phyloP scores from a whole-genome alignment of 2,888 invertebrate species.

The Alentia gelatinosa region DNA sequence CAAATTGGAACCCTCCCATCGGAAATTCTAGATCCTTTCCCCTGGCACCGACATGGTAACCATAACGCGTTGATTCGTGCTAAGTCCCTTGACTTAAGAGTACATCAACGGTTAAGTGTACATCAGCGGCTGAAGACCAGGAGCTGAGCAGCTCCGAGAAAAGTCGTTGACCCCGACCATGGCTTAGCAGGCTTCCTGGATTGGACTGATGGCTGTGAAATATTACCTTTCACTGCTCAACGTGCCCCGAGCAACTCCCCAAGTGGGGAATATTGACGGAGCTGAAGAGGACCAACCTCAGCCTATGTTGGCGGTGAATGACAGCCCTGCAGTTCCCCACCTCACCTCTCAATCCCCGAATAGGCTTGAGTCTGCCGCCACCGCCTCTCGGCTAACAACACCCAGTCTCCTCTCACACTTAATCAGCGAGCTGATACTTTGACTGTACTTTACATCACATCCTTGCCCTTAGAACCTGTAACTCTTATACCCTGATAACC shows the following conservation, averaged over 20 bases:
- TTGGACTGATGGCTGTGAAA: constrained; percentile 43
- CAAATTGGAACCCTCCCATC: too few species aligned
- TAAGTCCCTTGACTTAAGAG: too few species aligned
- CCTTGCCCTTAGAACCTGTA: too few species aligned
- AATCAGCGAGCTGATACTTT: too few species aligned
- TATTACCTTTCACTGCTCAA: constrained; percentile 45
- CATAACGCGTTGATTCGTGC: too few species aligned
- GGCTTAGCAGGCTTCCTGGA: not conserved
- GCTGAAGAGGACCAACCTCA: constrained; percentile 23
- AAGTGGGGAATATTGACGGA: not conserved
- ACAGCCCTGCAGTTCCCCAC: not conserved
- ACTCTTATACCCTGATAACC: too few species aligned
- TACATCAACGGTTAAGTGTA: not conserved
- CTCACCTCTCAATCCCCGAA: not conserved
- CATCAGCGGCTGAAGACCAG: not conserved
- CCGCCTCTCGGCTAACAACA: too few species aligned
- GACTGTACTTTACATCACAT: too few species aligned
- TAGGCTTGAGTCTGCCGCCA: not conserved
- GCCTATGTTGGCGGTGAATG: not conserved
- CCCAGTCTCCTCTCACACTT: too few species aligned
- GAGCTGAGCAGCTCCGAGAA: not conserved
- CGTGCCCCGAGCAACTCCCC: not conserved
- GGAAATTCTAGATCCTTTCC: too few species aligned
- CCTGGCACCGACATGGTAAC: too few species aligned
- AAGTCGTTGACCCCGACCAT: not conserved